These are phyloP conservation scores for Baryphthengus martii DNA, from an alignment of 2,113 vertebrate genomes.

Conservation along the genomic window DNA sequence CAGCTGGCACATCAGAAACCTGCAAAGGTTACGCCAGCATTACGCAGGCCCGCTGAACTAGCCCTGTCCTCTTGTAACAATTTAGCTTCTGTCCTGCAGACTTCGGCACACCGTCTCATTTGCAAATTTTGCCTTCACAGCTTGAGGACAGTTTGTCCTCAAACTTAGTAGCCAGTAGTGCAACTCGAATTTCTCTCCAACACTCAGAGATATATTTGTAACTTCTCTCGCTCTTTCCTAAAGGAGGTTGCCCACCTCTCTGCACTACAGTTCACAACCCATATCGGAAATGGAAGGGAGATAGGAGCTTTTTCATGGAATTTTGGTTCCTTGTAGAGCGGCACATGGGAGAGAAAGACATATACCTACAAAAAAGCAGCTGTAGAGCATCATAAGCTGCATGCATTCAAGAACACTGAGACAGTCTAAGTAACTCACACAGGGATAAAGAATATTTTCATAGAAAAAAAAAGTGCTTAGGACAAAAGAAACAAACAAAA, in stretches of 20 bases:
- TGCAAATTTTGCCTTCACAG: neutral
- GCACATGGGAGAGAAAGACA: neutral
- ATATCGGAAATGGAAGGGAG: neutral
- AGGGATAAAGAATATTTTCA: slow-evolving; percentile 14
- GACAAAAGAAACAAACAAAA: slow-evolving; percentile 49
- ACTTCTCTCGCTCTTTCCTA: neutral
- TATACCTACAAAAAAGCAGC: slow-evolving; percentile 2
- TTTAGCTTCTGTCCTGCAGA: neutral
- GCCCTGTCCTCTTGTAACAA: neutral
- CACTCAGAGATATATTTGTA: neutral
- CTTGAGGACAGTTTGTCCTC: neutral
- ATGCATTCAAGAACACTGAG: neutral
- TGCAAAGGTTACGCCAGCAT: neutral
- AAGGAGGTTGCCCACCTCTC: neutral
- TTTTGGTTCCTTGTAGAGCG: neutral
- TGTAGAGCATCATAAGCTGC: neutral
- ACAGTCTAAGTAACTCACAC: slow-evolving; percentile 33
- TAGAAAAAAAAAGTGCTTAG: slow-evolving; percentile 13
- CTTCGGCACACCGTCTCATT: neutral
- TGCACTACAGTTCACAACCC: neutral
- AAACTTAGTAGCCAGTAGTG: neutral
- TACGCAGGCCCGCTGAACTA: neutral
- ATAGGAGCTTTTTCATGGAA: neutral
- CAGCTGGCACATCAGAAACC: neutral
- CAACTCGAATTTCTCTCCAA: neutral